Base-by-base conservation (phyloP, 2,113 vertebrate species). In the Ranitomeya imitator region DNA sequence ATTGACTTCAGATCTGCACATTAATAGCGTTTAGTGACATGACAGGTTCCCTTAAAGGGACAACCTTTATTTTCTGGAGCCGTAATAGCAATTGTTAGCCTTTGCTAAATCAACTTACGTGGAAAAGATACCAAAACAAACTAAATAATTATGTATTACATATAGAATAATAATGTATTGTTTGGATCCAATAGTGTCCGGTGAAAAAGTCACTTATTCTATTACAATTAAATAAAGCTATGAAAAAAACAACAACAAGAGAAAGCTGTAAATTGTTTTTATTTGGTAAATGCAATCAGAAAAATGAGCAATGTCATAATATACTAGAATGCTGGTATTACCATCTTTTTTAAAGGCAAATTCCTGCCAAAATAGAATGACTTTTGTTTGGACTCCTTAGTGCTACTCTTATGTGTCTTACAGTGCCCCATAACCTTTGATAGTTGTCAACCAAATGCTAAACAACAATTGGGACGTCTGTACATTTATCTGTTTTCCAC, bases 231-330 rank as follows among this genome's bases (percentile, higher is more conserved):
- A 71, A 1, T 15, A 14, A 5, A 23, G 14, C n/a, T 6, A 37
- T 37, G 3, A 51, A 74, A 73, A 6, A 73, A 73, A 37, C 18
- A 73, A 51, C 51, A 19, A 73, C 15, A 37, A 19, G 14, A 15
- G 18, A 74, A 74, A 51, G 31, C 31, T 74, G 31, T 9, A 74
- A 2, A 45, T 74, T 26, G 14, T 59, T 2, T 79, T 79, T 79
- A 79, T 79, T 78, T 78, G 76, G 76, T 21, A 19, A 54, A 77
- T 77, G 74, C 10, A 54, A 78, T 78, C 76, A 55, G 18, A 78
- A n/a, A 55, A 1, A 51, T 52, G 26, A 73, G 45, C 52, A 79
- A 59, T 55, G n/a, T 79, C 77, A 57, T 51, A 18, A 74, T 45
- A 74, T 18, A 16, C 26, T 76, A 60, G 7, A 85, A 74, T 13